Conservation (phyloP, 2,113 vertebrate genomes). For the Protobothrops flavoviridis region DNA sequence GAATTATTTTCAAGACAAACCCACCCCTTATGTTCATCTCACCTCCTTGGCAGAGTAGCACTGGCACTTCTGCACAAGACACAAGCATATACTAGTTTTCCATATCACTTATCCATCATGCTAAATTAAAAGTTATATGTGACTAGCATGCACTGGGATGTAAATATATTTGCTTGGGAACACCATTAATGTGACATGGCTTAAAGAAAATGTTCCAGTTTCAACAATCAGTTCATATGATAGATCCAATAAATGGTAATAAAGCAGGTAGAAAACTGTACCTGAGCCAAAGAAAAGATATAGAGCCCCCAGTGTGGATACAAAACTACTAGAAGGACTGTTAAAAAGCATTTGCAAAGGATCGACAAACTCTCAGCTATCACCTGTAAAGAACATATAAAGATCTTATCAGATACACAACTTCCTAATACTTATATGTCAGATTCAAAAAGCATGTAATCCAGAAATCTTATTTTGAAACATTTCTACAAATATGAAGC, state of each 20-base stretch:
- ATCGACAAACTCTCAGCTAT: slow-evolving; percentile 90
- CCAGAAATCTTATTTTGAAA: neutral
- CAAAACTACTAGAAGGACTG: slow-evolving; percentile 79
- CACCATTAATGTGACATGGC: neutral
- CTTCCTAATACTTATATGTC: neutral
- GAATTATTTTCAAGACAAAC: neutral
- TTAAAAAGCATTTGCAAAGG: slow-evolving; percentile 83
- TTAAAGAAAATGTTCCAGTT: neutral
- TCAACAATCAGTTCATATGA: neutral
- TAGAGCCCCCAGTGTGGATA: slow-evolving; percentile 86
- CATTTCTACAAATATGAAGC: neutral
- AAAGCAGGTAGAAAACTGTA: slow-evolving; percentile 51
- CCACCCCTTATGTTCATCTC: neutral
- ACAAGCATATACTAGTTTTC: neutral
- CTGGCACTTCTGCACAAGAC: neutral
- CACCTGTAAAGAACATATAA: slow-evolving; percentile 69
- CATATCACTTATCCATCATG: neutral
- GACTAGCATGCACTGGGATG: neutral
- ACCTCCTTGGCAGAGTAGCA: neutral
- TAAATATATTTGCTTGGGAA: neutral
- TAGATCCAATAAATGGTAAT: neutral
- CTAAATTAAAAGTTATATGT: neutral
- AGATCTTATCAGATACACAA: neutral
- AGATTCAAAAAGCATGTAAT: neutral
- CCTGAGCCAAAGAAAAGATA: slow-evolving; percentile 88